Conservation (phyloP, 2,888 invertebrate species). For the Brachylomia viminalis region DNA sequence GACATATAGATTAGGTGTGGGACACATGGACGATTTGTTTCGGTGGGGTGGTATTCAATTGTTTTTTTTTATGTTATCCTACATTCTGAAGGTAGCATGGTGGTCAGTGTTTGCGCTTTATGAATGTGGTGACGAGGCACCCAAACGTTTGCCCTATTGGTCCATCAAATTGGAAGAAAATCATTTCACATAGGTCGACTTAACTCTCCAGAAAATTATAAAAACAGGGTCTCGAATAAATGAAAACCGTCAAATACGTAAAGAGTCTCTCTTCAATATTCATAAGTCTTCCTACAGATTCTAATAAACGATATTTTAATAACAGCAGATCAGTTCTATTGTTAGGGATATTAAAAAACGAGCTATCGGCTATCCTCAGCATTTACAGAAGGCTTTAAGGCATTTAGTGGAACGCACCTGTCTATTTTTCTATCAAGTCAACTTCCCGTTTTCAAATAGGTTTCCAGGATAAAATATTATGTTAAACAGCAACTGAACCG, state of each 20-base stretch:
- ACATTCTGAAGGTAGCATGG: too few species aligned
- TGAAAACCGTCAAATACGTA: not conserved
- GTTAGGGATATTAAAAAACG: not conserved
- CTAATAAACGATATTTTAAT: too few species aligned
- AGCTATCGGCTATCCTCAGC: too few species aligned
- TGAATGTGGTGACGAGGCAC: too few species aligned
- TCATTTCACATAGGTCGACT: not conserved
- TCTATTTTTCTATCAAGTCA: too few species aligned
- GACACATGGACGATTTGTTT: conserved; percentile 73
- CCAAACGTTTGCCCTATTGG: too few species aligned
- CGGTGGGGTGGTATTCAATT: not conserved
- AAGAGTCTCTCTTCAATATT: too few species aligned
- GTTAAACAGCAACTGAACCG: conserved; percentile 55
- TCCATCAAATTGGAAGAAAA: too few species aligned
- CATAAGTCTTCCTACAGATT: not conserved
- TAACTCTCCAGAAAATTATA: not conserved
- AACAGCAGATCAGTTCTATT: too few species aligned
- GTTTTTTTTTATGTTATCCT: not conserved
- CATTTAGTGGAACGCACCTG: not conserved
- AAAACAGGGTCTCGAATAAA: not conserved
- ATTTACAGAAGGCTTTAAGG: not conserved
- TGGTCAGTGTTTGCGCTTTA: not conserved
- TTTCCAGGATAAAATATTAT: too few species aligned
- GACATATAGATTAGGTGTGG: conserved; percentile 84
- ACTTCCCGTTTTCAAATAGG: not conserved